A percentile compares a stretch with the other conserved stretches of the same genome.
phyloP scores from a whole-genome alignment of 1,140 invertebrate genomes.

The Andricus grossulariae region DNA sequence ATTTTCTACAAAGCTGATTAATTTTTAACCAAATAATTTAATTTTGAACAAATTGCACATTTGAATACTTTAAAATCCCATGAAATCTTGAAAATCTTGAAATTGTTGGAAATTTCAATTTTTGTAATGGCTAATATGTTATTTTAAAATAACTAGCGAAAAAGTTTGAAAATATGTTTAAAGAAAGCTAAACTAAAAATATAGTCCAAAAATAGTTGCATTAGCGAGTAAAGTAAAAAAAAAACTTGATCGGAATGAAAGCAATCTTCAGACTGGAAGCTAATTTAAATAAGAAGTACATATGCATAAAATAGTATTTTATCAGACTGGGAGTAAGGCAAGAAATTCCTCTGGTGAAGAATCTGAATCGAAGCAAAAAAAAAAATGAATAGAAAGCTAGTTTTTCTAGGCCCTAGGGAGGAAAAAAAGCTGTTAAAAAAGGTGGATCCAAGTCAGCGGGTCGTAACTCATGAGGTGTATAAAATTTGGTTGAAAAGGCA shows the following conservation, averaged over 20 bases:
- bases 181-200: too few species aligned
- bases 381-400: background rate
- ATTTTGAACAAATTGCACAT: too few species aligned
- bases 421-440: background rate
- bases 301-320: background rate
- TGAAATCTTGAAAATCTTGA: too few species aligned
- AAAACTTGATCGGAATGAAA: background rate
- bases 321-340: background rate
- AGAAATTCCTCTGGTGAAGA: background rate
- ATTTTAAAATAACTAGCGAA: too few species aligned
- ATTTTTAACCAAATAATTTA: too few species aligned
- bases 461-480: background rate
- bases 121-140: too few species aligned
- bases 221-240: background rate
- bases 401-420: background rate
- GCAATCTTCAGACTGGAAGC: background rate
- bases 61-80: too few species aligned
- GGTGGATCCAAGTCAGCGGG: background rate
- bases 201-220: too few species aligned
- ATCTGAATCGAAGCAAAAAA: background rate
- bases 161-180: too few species aligned
- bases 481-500: background rate
- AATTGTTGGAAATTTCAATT: too few species aligned
- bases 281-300: background rate
- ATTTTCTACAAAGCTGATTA: too few species aligned